phyloP scores from a whole-genome alignment of 2,113 vertebrate genomes.

The Brienomyrus longianalis region DNA sequence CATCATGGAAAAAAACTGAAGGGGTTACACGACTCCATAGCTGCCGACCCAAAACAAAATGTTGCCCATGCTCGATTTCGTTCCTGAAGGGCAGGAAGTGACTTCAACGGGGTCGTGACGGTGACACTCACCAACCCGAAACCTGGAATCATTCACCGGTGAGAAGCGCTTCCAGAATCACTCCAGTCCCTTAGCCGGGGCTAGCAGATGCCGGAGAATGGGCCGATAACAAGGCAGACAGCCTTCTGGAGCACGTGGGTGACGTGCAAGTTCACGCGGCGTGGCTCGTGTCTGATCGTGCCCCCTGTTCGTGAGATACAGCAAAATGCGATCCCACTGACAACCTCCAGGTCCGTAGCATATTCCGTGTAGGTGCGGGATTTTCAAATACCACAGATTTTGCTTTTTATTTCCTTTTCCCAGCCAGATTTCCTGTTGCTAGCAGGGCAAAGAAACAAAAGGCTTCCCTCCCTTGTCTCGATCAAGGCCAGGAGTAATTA shows the following conservation, averaged over 20 bases:
- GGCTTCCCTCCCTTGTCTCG: constrained; percentile 20
- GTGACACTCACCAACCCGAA: background rate
- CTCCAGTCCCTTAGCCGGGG: background rate
- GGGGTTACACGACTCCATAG: background rate
- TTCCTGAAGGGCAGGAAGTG: background rate
- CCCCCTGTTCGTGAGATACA: background rate
- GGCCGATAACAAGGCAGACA: background rate
- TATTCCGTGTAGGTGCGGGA: background rate
- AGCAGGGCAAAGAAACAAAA: constrained; percentile 18
- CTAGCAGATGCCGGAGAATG: background rate
- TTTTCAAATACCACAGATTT: no score
- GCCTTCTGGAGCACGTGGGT: background rate
- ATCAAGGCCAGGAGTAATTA: constrained; percentile 37
- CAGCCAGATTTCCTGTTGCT: background rate
- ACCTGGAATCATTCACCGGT: background rate
- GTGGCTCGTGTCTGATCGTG: background rate
- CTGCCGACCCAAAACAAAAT: background rate
- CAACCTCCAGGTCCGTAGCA: background rate
- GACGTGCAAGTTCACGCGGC: background rate
- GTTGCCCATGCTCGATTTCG: no score
- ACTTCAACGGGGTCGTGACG: background rate
- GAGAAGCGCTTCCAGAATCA: background rate
- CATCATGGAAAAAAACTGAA: background rate
- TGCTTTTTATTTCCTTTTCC: background rate
- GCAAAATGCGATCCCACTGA: background rate